A percentile compares a stretch with the other conserved stretches of the same genome.
Conservation (phyloP, 2,888 invertebrate genomes). For the Drosophila crucigera region DNA sequence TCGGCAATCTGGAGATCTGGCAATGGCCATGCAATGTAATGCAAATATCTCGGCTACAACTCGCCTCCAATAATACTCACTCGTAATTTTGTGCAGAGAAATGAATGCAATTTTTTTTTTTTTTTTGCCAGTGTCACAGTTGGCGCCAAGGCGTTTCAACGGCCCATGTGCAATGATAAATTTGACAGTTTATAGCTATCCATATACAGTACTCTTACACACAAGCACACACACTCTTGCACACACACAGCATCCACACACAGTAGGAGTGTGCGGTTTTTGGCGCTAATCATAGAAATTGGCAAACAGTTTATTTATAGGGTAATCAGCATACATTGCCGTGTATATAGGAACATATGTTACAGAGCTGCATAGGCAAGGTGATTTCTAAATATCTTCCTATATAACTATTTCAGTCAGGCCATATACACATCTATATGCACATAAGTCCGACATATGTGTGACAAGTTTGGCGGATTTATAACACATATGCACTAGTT, state of each 20-base stretch:
- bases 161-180: conserved; percentile 79
- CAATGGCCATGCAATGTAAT: conserved; percentile 30
- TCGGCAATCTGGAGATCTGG: conserved; percentile 63
- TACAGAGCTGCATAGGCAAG: conserved; percentile 30
- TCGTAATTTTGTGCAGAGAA: conserved; percentile 73
- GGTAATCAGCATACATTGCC: conserved; percentile 23
- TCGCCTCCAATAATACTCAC: conserved; percentile 49
- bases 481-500: conserved; percentile 1
- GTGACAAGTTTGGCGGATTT: conserved; percentile 16
- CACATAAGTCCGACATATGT: not conserved
- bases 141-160: conserved; percentile 82
- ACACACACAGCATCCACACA: not conserved
- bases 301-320: conserved; percentile 50
- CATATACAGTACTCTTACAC: conserved; percentile 44
- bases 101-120: conserved; percentile 74
- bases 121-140: conserved; percentile 74
- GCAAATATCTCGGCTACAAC: conserved; percentile 27
- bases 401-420: conserved; percentile 17
- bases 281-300: conserved; percentile 50
- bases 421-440: not conserved
- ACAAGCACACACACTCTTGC: not conserved
- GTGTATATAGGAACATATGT: conserved; percentile 6
- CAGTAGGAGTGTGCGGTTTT: conserved; percentile 15
- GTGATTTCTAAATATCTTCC: conserved; percentile 16
- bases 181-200: conserved; percentile 81